Conservation (phyloP, 2,797 vertebrate genomes). For the Crocidura indochinensis region DNA sequence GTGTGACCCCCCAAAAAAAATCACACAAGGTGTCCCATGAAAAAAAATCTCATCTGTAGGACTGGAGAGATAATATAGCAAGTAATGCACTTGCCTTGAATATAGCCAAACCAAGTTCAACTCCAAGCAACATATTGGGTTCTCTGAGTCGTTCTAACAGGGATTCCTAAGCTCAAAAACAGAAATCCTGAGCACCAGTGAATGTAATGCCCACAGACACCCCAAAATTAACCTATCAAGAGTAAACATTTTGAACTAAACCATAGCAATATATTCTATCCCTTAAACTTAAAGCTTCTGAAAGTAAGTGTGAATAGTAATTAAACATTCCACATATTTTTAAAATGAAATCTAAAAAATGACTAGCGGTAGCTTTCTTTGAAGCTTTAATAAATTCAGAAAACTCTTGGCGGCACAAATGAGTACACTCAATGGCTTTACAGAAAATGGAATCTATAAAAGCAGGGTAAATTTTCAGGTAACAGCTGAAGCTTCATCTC, state of each 20-base stretch:
- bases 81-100: too few relatives aligned
- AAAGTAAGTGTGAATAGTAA: constrained; percentile 67
- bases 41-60: not conserved
- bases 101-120: too few relatives aligned
- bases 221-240: not conserved
- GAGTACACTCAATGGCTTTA: constrained; percentile 74
- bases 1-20: too few relatives aligned
- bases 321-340: constrained; percentile 66
- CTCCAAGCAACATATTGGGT: too few relatives aligned
- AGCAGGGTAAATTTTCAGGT: constrained; percentile 82
- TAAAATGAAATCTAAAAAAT: constrained; percentile 78
- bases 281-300: not conserved
- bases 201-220: too few relatives aligned
- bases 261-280: not conserved
- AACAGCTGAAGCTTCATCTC: constrained; percentile 67
- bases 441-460: constrained; percentile 83
- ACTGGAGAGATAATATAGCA: too few relatives aligned
- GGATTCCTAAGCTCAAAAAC: too few relatives aligned
- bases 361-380: constrained; percentile 70
- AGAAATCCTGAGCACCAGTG: too few relatives aligned
- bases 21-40: not conserved
- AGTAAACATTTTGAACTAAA: constrained; percentile 59
- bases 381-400: constrained; percentile 77
- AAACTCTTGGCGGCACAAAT: constrained; percentile 84
- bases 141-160: too few relatives aligned